Evolutionary conservation across 2,113 vertebrate species (phyloP).

Genomic region (Circaetus cinerascens): DNA sequence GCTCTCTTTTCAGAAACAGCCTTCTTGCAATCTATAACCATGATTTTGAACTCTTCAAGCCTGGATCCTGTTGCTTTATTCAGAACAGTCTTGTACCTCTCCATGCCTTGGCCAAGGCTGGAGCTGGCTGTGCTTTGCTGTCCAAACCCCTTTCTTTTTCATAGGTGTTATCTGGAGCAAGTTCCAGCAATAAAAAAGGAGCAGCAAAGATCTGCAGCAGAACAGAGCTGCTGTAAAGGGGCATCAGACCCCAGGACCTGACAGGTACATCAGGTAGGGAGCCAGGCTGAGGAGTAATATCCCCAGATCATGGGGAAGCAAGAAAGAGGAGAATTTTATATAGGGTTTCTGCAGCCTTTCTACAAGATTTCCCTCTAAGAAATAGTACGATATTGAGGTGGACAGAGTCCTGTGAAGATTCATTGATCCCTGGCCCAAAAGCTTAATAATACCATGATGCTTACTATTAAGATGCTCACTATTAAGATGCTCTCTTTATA

Average conservation of each 20-base stretch:
- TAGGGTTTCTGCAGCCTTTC: not conserved
- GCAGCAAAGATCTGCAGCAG: not conserved
- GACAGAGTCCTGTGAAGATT: not conserved
- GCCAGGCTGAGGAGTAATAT: not conserved
- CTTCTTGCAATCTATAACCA: not conserved
- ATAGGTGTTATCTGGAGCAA: not conserved
- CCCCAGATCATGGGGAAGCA: fast-evolving
- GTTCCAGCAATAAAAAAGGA: not conserved
- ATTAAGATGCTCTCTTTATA: not conserved
- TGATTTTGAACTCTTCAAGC: not conserved
- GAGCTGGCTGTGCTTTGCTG: not conserved
- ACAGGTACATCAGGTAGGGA: not conserved
- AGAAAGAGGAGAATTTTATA: not conserved
- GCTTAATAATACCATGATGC: not conserved
- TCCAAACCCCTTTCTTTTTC: not conserved
- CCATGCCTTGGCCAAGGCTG: too few species aligned
- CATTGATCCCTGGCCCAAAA: not conserved
- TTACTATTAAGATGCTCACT: not conserved
- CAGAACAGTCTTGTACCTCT: not conserved
- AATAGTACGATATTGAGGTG: not conserved
- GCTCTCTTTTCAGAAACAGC: not conserved
- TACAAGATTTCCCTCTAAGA: not conserved
- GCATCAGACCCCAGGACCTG: not conserved
- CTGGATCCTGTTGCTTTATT: not conserved
- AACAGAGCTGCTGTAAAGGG: not conserved